These are phyloP conservation scores for Trichomalopsis sarcophagae DNA, from an alignment of 1,140 invertebrate species.

Conservation along the genomic window DNA sequence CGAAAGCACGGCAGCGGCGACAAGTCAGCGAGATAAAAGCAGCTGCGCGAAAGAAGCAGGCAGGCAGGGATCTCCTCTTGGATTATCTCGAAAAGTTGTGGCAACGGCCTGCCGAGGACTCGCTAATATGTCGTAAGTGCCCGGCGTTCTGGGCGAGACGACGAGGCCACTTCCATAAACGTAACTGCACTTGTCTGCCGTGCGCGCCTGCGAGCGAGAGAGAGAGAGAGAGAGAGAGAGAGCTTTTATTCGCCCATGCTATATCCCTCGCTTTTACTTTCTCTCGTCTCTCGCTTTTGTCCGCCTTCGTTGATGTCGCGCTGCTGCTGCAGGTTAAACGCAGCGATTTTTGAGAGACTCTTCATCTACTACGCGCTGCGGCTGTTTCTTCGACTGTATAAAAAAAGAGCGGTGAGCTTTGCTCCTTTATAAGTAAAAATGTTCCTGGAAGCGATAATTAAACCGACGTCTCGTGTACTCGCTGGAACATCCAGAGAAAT, in stretches of 20 bases:
- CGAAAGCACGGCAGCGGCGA: not conserved
- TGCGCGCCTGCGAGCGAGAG: not conserved
- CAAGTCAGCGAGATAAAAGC: slow-evolving; percentile 6
- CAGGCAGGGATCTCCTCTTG: not conserved
- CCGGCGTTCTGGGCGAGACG: not conserved
- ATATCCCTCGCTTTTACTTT: not conserved
- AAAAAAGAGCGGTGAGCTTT: not conserved
- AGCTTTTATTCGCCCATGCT: not conserved
- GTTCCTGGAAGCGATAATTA: too few species aligned
- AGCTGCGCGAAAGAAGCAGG: too few species aligned
- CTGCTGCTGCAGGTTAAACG: too few species aligned
- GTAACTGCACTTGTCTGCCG: slow-evolving; percentile 62
- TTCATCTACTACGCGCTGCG: not conserved
- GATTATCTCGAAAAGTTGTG: slow-evolving; percentile 40
- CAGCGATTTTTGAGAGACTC: not conserved
- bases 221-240: not conserved
- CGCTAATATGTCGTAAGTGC: slow-evolving; percentile 48
- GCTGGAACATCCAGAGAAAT: too few species aligned
- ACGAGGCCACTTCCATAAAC: slow-evolving; percentile 60
- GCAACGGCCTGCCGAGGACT: slow-evolving; percentile 11
- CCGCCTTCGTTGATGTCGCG: not conserved
- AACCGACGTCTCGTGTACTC: too few species aligned
- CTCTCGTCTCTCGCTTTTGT: not conserved
- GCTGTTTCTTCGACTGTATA: not conserved
- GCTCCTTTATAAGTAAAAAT: too few species aligned